Evolutionary conservation across 2,888 invertebrate genomes (phyloP).

Genomic region (Chironomus riparius): DNA sequence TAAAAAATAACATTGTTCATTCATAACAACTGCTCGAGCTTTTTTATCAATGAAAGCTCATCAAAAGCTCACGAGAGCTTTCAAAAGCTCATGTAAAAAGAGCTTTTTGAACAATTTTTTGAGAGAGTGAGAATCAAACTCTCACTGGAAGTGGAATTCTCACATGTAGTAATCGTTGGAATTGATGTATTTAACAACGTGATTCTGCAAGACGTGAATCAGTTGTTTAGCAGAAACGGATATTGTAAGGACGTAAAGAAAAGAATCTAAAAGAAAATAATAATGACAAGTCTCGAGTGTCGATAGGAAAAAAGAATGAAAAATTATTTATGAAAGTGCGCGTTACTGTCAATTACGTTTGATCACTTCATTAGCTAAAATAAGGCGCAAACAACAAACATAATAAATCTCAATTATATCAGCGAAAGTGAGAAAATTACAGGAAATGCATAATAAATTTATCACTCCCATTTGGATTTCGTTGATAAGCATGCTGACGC

Average conservation of each 20-base stretch:
- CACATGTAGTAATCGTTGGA: background rate
- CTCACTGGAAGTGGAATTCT: background rate
- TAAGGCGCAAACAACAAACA: background rate
- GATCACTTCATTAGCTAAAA: background rate
- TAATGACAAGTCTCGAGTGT: background rate
- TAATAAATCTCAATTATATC: background rate
- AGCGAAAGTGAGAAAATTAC: background rate
- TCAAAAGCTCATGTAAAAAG: no score
- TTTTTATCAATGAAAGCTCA: background rate
- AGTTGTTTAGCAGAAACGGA: background rate
- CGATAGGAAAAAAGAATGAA: background rate
- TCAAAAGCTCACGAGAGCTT: background rate
- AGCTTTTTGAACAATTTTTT: background rate
- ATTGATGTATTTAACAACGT: background rate
- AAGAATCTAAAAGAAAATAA: background rate
- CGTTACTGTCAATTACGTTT: background rate
- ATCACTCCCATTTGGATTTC: background rate
- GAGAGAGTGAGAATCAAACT: background rate
- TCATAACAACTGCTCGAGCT: background rate
- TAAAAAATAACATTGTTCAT: background rate
- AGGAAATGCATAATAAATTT: constrained; percentile 7
- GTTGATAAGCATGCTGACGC: background rate
- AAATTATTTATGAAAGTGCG: background rate
- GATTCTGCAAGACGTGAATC: background rate
- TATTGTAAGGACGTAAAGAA: background rate